Evolutionary conservation across 2,797 vertebrate genomes (phyloP).

Genomic region (Muscicapa comitata): DNA sequence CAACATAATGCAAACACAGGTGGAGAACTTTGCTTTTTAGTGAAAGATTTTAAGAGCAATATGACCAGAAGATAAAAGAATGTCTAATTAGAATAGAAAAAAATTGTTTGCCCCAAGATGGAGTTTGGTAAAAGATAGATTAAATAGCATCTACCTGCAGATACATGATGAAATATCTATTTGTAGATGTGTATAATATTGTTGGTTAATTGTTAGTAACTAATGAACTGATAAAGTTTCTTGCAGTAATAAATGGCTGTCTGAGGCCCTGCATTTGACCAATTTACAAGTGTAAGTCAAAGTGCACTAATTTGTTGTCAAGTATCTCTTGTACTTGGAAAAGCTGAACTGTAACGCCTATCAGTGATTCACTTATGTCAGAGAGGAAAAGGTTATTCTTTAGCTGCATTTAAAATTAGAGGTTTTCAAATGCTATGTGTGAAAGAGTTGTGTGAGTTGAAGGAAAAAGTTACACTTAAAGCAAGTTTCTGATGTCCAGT

Average conservation of each 20-base stretch:
- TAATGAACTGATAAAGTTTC: neutral
- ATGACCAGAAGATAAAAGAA: neutral
- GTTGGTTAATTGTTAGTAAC: neutral
- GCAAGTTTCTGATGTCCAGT: neutral
- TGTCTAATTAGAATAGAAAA: slow-evolving; percentile 36
- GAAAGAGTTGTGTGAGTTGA: neutral
- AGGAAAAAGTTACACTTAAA: neutral
- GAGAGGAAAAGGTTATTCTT: neutral
- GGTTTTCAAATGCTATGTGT: neutral
- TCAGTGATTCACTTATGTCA: neutral
- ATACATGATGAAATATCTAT: neutral
- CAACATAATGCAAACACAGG: slow-evolving; percentile 29
- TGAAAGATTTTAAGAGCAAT: slow-evolving; percentile 68
- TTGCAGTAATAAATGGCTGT: neutral
- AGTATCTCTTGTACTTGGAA: neutral
- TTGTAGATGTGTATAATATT: neutral
- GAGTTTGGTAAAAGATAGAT: neutral
- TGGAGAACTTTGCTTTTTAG: slow-evolving; percentile 53
- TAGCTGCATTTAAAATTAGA: neutral
- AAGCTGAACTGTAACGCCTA: neutral
- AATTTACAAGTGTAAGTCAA: neutral
- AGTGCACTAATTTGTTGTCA: neutral
- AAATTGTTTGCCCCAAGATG: neutral
- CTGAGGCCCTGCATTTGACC: neutral
- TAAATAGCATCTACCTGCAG: neutral